Percentiles rank a stretch among this genome's conserved stretches.
Conservation (phyloP, 2,113 vertebrate species). For the Calyptommatus sinebrachiatus region DNA sequence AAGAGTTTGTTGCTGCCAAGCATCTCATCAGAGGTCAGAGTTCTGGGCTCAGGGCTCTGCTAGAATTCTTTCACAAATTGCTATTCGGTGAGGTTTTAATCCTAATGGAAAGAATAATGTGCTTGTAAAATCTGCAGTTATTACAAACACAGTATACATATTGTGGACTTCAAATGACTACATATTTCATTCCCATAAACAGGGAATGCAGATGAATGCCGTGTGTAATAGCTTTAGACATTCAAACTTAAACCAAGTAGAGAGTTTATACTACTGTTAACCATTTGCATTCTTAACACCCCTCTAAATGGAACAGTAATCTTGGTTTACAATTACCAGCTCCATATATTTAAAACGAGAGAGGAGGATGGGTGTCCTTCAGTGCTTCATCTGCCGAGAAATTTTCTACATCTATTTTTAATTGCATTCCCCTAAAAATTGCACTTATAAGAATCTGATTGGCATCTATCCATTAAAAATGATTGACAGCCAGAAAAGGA, state of each 20-base stretch:
- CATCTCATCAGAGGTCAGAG: conserved; percentile 87
- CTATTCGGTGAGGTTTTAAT: conserved; percentile 86
- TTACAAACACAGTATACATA: conserved; percentile 85
- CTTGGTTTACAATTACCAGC: conserved; percentile 67
- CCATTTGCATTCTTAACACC: conserved; percentile 76
- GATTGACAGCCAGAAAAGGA: neutral
- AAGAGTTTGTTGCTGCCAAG: conserved; percentile 82
- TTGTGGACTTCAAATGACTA: conserved; percentile 82
- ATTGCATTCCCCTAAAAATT: neutral
- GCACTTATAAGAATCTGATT: neutral
- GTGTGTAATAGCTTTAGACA: conserved; percentile 75
- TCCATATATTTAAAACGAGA: conserved; percentile 27
- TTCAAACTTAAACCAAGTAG: conserved; percentile 71
- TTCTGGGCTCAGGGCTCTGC: conserved; percentile 82
- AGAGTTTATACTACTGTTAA: conserved; percentile 72
- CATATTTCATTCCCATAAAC: conserved; percentile 84
- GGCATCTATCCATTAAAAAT: neutral
- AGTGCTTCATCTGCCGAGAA: conserved; percentile 41
- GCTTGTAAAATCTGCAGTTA: conserved; percentile 87
- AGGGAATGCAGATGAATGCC: conserved; percentile 76
- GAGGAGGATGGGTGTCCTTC: conserved; percentile 4
- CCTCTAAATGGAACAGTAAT: conserved; percentile 67
- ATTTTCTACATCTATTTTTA: conserved; percentile 30
- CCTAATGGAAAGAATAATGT: conserved; percentile 90
- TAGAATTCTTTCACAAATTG: conserved; percentile 90